Base-by-base conservation (phyloP, 2,888 invertebrate genomes). In the Biston stratarius region DNA sequence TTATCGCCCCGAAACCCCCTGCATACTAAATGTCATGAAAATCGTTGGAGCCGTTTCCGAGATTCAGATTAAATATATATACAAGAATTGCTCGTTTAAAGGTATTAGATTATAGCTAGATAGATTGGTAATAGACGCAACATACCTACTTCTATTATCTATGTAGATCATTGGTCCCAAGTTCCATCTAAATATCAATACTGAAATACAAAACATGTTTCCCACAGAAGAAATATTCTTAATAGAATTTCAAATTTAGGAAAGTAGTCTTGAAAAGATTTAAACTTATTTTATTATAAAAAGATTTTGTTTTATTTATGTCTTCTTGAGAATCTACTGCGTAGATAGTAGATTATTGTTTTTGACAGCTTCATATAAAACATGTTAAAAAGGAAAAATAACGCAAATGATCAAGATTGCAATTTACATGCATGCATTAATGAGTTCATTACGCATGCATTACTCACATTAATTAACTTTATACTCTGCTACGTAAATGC, bases 391-490 rank as follows among this genome's bases (percentile, higher is more conserved):
- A 14, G 10, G 24, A 56, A 58, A 14, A 45, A 15, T 24, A 52
- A 38, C 38, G 47, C 34, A 47, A 58, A 5, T 33, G 24, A 61
- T 61, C 60, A 44, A 65, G 61, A 66, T 66, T 52, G 24, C 24
- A 36, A 56, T 49, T 61, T 49, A 47, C 56, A 66, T 61, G 47
- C 64, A 36, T 58, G 55, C 34, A 60, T 47, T 63, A 61, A 49
- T 65, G 61, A 61, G 15, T 33, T 45, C 36, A 65, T 65, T 56
- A 56, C 47, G 44, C 45, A 51, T 61, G 51, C 56, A 53, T 56
- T 58, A 53, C 52, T 59, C 59, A 60, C 24, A 61, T 56, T 65
- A 60, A 51, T 61, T 51, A 60, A 48, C 48, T 47, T 65, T 51
- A 42, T 55, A 65, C 49, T 56, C 55, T 45, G 55, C 49, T 56